phyloP scores from a whole-genome alignment of 2,888 invertebrate genomes.

The Serrognathus titanus region DNA sequence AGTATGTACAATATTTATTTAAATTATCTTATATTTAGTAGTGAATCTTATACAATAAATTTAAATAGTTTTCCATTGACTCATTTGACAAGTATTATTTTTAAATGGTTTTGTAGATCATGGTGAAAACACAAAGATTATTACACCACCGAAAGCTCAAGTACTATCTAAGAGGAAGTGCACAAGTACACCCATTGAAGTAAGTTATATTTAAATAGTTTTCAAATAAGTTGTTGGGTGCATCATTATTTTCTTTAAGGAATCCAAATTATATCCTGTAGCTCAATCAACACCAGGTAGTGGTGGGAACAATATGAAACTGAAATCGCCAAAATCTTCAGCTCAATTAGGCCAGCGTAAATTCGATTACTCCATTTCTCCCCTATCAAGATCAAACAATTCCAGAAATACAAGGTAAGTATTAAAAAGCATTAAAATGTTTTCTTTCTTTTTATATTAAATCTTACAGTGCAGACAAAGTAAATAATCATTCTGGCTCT shows the following conservation, averaged over 20 bases:
- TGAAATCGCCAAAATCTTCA: slow-evolving; percentile 11
- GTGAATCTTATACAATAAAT: no score
- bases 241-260: slow-evolving; percentile 13
- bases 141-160: slow-evolving; percentile 6
- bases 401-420: slow-evolving; percentile 8
- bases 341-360: slow-evolving; percentile 17
- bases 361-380: slow-evolving; percentile 21
- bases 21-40: no score
- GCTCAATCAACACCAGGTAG: slow-evolving; percentile 29
- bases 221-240: neutral
- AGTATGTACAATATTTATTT: neutral
- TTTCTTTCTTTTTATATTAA: neutral
- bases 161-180: slow-evolving; percentile 12
- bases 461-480: neutral
- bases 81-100: neutral
- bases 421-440: neutral
- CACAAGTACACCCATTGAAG: slow-evolving; percentile 24
- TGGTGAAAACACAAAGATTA: neutral
- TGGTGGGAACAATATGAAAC: neutral
- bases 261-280: slow-evolving; percentile 21
- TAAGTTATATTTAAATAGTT: slow-evolving; percentile 14
- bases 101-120: slow-evolving; percentile 1
- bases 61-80: neutral
- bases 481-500: slow-evolving; percentile 15
- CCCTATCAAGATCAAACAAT: slow-evolving; percentile 17